Base-by-base conservation (phyloP, 2,113 vertebrate genomes). In the Saimiri boliviensis region DNA sequence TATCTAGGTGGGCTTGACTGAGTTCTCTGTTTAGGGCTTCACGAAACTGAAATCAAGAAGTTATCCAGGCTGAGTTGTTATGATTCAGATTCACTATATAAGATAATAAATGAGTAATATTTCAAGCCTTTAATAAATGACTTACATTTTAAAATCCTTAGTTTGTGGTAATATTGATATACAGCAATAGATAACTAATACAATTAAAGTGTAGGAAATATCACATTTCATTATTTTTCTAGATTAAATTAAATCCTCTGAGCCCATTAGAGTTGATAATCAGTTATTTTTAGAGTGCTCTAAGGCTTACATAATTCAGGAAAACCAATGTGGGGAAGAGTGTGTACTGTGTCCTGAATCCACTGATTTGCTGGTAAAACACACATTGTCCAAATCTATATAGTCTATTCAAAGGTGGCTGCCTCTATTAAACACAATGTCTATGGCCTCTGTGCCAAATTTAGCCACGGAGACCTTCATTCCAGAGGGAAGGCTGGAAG, bases 151-250 rank as follows among this genome's bases (percentile, higher is more conserved):
- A 77, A 58, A 25, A 5, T 6, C 71, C 6, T 70, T 37, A n/a
- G 37, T 70, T 89, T 54, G 27, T 45, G 37, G 7, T 63, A 66
- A 70, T 91, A 47, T 73, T 71, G 12, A 47, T 81, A 79, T 23
- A 25, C 0, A 10, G 16, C 20, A 70, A 56, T 25, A 91, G 40
- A 52, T 49, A 91, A 80, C 54, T 19, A 70, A 77, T 47, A 86
- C 77, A 47, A 86, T 32, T 32, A 45, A 71, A 6, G 20, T 66
- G 0, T 56, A 88, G 45, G 52, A 63, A 66, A 70, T 66, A 10
- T 3, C 32, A 84, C 8, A 68, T 87, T 84, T 89, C 37, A 86
- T 92, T 94, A 66, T 76, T 93, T 96, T 94, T 79, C 47, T 76
- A 32, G 56, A 63, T 86, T 92, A 80, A 79, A 77, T 54, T 54